phyloP scores from a whole-genome alignment of 92 coral and sea anemone species.

The Pocillopora grandis region DNA sequence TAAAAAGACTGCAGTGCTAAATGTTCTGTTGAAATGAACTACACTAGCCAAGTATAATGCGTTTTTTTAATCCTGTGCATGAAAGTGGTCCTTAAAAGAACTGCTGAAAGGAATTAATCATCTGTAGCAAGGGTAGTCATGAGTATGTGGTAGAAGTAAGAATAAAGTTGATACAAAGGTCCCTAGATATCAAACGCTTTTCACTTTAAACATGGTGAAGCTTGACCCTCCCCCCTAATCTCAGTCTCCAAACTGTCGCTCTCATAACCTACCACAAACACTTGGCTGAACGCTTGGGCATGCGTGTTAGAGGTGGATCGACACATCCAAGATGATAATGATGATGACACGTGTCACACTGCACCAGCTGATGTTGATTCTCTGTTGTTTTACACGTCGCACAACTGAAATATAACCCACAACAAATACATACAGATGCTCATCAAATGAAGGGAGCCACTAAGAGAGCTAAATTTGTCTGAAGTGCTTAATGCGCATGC shows the following conservation, averaged over 20 bases:
- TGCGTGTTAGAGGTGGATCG: constrained; percentile 98
- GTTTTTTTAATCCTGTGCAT: too few species aligned
- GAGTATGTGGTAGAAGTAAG: too few species aligned
- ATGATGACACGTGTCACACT: constrained; percentile 97
- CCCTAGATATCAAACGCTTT: too few species aligned
- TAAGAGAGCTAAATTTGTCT: not conserved
- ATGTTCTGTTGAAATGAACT: too few species aligned
- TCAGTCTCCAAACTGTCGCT: not conserved
- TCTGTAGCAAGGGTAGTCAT: too few species aligned
- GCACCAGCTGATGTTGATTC: constrained; percentile 96
- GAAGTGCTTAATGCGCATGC: not conserved
- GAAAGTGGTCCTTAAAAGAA: too few species aligned
- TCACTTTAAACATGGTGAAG: too few species aligned
- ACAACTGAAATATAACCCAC: constrained; percentile 58
- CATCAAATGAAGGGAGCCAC: not conserved
- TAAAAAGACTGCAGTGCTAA: too few species aligned
- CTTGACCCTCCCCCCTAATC: not conserved
- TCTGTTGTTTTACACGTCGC: constrained; percentile 88
- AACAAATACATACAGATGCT: not conserved
- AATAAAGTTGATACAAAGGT: too few species aligned
- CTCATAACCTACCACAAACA: constrained; percentile 78
- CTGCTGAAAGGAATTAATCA: too few species aligned
- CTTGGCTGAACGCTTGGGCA: constrained; percentile 96
- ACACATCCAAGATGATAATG: constrained; percentile 93
- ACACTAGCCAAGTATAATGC: too few species aligned